phyloP scores from a whole-genome alignment of 2,113 vertebrate genomes.

The Scytalopus superciliaris region DNA sequence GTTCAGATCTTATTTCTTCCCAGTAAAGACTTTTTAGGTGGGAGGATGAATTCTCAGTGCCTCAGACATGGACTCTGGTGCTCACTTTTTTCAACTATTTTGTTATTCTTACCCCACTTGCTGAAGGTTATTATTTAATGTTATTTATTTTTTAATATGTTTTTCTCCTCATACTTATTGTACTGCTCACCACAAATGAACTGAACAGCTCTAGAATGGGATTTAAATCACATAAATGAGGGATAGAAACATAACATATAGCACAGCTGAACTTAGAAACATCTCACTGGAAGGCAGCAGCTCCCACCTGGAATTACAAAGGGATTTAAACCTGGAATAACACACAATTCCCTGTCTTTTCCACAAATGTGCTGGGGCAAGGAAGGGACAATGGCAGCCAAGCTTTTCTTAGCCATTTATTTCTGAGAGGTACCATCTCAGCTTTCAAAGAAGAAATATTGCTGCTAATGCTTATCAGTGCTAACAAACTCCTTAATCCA shows the following conservation, averaged over 20 bases:
- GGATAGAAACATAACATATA: not conserved
- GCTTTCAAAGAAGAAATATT: not conserved
- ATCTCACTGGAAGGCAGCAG: not conserved
- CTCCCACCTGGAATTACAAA: not conserved
- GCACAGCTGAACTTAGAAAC: not conserved
- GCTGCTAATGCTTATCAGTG: not conserved
- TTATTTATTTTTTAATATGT: not conserved
- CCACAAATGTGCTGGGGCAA: not conserved
- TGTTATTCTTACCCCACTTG: not conserved
- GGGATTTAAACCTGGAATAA: not conserved
- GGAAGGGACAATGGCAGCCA: not conserved
- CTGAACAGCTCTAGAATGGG: not conserved
- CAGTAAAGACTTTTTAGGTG: not conserved
- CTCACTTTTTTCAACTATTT: not conserved
- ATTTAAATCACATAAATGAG: not conserved
- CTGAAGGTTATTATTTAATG: not conserved
- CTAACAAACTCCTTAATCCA: not conserved
- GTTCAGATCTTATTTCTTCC: not conserved
- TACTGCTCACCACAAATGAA: not conserved
- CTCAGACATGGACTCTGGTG: rapidly evolving
- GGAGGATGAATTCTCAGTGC: not conserved
- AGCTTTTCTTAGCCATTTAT: not conserved
- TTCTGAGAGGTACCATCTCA: not conserved
- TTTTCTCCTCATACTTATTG: not conserved
- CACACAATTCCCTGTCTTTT: not conserved